Evolutionary conservation across 2,888 invertebrate genomes (phyloP).

Genomic region (Exephanes ischioxanthus): DNA sequence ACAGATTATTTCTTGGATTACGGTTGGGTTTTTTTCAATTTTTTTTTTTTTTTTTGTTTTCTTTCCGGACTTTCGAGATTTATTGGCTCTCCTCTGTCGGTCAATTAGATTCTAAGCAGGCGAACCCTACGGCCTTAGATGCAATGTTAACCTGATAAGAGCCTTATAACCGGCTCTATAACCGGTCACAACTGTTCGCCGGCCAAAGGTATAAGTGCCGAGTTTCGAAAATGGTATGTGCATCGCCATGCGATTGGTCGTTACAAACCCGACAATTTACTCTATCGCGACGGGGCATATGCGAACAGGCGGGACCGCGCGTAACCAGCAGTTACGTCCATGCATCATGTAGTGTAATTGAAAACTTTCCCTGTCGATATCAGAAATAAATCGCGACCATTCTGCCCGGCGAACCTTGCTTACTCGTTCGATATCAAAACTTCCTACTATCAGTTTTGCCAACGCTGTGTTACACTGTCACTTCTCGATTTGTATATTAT

Average conservation of each 20-base stretch:
- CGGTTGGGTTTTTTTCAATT: too few species aligned
- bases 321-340: constrained; percentile 1
- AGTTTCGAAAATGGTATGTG: neutral
- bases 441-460: neutral
- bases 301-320: neutral
- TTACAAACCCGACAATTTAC: neutral
- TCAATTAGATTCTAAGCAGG: neutral
- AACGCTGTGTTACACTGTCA: neutral
- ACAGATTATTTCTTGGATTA: too few species aligned
- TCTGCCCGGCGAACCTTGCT: constrained; percentile 27
- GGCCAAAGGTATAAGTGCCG: neutral
- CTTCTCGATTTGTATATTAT: neutral
- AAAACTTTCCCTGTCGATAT: constrained; percentile 45
- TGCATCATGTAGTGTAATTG: constrained; percentile 16
- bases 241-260: neutral
- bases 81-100: neutral
- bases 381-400: constrained; percentile 3
- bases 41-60: too few species aligned
- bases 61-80: too few species aligned
- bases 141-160: neutral
- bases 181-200: neutral
- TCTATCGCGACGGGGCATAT: neutral
- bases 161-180: neutral
- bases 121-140: neutral
- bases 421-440: neutral